Evolutionary conservation across 2,888 invertebrate genomes (phyloP).

Genomic region (Calliopum simillimum): DNA sequence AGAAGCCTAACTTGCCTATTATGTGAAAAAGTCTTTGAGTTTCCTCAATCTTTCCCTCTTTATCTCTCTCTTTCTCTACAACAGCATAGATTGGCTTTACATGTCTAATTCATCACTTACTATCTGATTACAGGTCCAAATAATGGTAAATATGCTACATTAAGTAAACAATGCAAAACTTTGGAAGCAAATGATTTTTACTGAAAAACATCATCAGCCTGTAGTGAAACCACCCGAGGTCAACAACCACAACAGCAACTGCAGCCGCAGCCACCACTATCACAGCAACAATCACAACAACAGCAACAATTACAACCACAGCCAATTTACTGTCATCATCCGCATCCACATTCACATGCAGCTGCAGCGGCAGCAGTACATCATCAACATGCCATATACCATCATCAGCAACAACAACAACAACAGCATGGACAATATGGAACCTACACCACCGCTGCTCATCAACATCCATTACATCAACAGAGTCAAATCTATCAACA

Average conservation of each 20-base stretch:
- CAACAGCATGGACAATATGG: constrained; percentile 61
- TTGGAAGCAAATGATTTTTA: constrained; percentile 94
- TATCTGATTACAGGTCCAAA: constrained; percentile 71
- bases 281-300: constrained; percentile 50
- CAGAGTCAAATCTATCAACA: constrained; percentile 67
- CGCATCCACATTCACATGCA: constrained; percentile 68
- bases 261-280: constrained; percentile 54
- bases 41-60: no score
- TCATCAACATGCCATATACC: constrained; percentile 70
- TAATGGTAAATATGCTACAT: constrained; percentile 92
- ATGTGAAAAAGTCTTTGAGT: neutral
- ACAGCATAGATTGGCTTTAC: neutral
- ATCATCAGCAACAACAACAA: constrained; percentile 63
- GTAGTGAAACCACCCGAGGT: constrained; percentile 63
- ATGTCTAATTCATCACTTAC: constrained; percentile 13
- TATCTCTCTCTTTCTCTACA: neutral
- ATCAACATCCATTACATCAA: constrained; percentile 60
- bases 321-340: constrained; percentile 68
- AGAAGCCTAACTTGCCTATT: neutral
- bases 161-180: constrained; percentile 96
- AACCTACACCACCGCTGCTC: constrained; percentile 58
- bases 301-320: constrained; percentile 61
- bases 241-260: constrained; percentile 68
- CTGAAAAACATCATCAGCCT: constrained; percentile 80
- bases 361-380: constrained; percentile 65